Evolutionary conservation across 2,113 vertebrate genomes (phyloP).

Genomic region (Rhynchopsitta pachyrhyncha): DNA sequence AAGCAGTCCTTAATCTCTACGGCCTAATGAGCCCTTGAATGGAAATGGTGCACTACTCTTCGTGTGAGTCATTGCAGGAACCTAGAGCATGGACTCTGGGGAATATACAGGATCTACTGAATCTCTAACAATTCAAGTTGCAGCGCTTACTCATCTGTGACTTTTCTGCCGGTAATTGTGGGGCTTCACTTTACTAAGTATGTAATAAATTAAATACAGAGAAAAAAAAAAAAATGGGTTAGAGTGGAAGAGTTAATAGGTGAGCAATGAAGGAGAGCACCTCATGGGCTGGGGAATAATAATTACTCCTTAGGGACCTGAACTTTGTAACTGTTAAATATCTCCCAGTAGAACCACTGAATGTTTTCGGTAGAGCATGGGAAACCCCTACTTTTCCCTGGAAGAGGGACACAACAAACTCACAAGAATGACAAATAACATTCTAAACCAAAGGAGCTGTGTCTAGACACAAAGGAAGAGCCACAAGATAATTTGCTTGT

Average conservation of each 20-base stretch:
- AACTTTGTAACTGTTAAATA: neutral
- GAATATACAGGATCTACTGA: neutral
- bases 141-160: neutral
- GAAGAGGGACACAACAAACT: neutral
- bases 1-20: neutral
- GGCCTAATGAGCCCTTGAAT: neutral
- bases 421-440: neutral
- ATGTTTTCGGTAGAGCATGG: neutral
- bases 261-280: neutral
- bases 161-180: neutral
- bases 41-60: neutral
- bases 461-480: neutral
- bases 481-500: neutral
- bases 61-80: neutral
- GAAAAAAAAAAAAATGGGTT: neutral
- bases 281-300: neutral
- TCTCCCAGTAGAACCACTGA: neutral
- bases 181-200: neutral
- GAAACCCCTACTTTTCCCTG: neutral
- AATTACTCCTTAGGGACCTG: neutral
- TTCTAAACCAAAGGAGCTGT: neutral
- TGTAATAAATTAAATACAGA: neutral
- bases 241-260: neutral
- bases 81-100: fast-evolving
- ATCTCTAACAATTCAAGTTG: neutral